Base-by-base conservation (phyloP, 2,113 vertebrate genomes). In the Rhinolophus ferrumequinum region DNA sequence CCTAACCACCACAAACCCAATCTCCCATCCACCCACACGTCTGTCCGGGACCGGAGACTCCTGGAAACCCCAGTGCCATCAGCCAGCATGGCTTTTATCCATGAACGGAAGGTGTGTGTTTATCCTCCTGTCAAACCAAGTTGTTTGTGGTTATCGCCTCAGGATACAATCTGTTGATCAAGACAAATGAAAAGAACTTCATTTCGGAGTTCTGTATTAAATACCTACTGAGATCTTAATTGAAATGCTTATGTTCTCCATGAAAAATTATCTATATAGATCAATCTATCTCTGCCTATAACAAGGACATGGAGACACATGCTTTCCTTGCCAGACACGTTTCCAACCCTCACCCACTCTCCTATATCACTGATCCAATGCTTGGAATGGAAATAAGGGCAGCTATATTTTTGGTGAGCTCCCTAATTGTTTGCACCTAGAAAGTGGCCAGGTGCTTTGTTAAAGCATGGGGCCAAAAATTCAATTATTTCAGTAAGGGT, bases 351-450 rank as follows among this genome's bases (percentile, higher is more conserved):
- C 70, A 94, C 86, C 67, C 11, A 70, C 79, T 92, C 0, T 93
- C 82, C 96, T 96, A n/a, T 96, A 14, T 21, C 3, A 91, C 92
- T 86, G 67, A 94, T 30, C 56, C 52, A 54, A 95, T 92, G 13
- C 12, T 90, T 85, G 76, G 56, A 90, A n/a, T 85, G 87, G 33
- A 96, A 97, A 95, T 44, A 79, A 90, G 95, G 92, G 81, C 80
- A 83, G 86, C 89, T 89, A 66, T 95, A n/a, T 93, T 91, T 1
- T 86, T 77, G 84, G 33, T 96, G 90, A 97, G 90, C 69, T 96
- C 1, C 70, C 72, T 88, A 73, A 77, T 82, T 95, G 76, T 89
- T 98, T 97, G 94, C 72, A 62, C 3, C 76, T 95, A 94, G 16
- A 73, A 85, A 41, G 52, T 75, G 16, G 28, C 93, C 28, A 73